Percentiles rank a stretch among this genome's conserved stretches.
These are phyloP conservation scores for Halesus radiatus DNA, from an alignment of 1,140 invertebrate species.

Conservation along the genomic window DNA sequence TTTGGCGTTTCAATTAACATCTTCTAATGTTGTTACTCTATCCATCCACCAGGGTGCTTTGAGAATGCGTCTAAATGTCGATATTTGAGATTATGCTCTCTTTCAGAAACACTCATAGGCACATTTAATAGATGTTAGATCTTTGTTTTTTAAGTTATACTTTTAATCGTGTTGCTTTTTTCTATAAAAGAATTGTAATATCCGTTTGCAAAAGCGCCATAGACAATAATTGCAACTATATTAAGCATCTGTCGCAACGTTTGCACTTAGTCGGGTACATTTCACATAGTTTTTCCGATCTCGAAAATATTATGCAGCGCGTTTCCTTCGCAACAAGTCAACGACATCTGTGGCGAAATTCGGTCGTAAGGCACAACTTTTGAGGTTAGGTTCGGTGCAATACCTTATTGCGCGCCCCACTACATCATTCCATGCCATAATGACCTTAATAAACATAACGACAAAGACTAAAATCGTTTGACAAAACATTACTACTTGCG, in stretches of 20 bases:
- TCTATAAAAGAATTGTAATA: neutral
- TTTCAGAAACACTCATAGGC: no score
- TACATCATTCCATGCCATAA: neutral
- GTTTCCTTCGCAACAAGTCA: constrained; percentile 29
- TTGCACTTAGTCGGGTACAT: constrained; percentile 6
- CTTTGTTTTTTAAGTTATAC: no score
- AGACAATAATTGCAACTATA: neutral
- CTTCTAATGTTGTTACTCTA: no score
- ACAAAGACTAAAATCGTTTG: no score
- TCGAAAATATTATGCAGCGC: constrained; percentile 11
- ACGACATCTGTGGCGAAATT: constrained; percentile 52
- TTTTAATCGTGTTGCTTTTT: neutral
- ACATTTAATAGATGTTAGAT: no score
- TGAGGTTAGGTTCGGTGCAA: constrained; percentile 48
- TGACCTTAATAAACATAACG: no score
- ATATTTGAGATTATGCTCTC: no score
- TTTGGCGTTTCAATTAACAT: no score
- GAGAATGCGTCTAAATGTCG: no score
- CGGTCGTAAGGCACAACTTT: constrained; percentile 51
- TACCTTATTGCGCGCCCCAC: neutral
- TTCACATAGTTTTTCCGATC: constrained; percentile 33
- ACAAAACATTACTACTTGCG: no score
- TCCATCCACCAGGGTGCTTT: no score
- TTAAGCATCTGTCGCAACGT: neutral
- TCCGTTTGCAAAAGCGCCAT: neutral